phyloP scores from a whole-genome alignment of 1,140 invertebrate genomes.

The Leguminivora glycinivorella region DNA sequence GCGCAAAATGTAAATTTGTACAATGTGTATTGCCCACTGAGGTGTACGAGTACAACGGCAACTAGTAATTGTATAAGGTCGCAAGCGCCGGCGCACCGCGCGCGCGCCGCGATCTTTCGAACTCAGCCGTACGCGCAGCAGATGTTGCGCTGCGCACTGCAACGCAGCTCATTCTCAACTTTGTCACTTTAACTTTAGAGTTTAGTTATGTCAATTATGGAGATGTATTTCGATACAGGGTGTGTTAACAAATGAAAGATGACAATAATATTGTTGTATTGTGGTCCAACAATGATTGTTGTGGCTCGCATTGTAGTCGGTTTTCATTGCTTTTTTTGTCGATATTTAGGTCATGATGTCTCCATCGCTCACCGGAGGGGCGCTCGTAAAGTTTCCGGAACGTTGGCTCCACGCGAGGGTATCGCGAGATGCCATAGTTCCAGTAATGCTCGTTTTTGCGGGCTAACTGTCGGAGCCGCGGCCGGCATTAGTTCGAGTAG shows the following conservation, averaged over 20 bases:
- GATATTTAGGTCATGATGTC: not conserved
- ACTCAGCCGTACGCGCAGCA: not conserved
- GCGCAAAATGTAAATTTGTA: constrained; percentile 15
- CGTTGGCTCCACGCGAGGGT: not conserved
- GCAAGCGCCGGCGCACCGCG: not conserved
- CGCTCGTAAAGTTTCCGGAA: not conserved
- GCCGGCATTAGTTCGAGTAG: not conserved
- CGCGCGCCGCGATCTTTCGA: not conserved
- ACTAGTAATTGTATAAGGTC: not conserved
- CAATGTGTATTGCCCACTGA: constrained; percentile 6
- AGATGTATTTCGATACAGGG: not conserved
- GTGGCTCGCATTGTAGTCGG: not conserved
- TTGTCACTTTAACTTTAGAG: not conserved
- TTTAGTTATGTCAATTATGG: too few species aligned
- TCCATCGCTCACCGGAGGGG: not conserved
- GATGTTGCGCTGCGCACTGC: not conserved
- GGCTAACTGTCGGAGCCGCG: not conserved
- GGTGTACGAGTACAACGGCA: not conserved
- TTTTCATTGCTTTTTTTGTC: constrained; percentile 9
- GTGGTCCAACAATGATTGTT: not conserved
- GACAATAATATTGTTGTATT: constrained; percentile 13
- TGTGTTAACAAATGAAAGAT: constrained; percentile 12
- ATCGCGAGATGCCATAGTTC: not conserved
- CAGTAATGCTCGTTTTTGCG: not conserved
- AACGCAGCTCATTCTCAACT: not conserved